phyloP scores from a whole-genome alignment of 1,140 invertebrate genomes.

The Luehdorfia chinensis region DNA sequence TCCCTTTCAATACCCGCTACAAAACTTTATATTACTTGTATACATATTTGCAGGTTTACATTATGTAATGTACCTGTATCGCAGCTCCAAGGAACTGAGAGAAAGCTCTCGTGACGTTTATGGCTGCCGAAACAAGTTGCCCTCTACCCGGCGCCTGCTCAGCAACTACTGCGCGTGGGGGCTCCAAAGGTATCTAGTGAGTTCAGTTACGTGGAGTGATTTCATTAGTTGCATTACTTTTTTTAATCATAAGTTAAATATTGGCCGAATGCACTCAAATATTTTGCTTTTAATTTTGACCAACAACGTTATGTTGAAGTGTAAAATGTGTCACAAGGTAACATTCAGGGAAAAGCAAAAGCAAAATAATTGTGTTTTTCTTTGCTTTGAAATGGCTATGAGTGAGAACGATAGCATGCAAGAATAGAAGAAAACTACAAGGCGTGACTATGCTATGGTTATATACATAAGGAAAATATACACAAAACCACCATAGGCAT shows the following conservation, averaged over 20 bases:
- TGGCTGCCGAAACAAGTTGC: conserved; percentile 82
- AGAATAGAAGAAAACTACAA: not conserved
- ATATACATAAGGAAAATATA: not conserved
- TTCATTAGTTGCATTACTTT: not conserved
- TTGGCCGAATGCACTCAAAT: too few species aligned
- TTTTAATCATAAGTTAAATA: too few species aligned
- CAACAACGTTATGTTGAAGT: too few species aligned
- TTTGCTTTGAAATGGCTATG: too few species aligned
- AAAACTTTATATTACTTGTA: too few species aligned
- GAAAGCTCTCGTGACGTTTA: conserved; percentile 84
- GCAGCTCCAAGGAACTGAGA: conserved; percentile 85
- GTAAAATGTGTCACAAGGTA: not conserved
- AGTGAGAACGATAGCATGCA: too few species aligned
- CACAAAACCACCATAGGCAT: not conserved
- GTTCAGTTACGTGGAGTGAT: conserved; percentile 8
- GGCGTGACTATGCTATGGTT: not conserved
- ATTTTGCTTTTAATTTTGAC: too few species aligned
- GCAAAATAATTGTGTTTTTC: too few species aligned
- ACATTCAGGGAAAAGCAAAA: not conserved
- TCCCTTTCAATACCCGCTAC: too few species aligned
- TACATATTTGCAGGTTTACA: too few species aligned
- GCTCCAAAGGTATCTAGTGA: conserved; percentile 71
- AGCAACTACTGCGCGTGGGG: conserved; percentile 60
- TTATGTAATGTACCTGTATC: conserved; percentile 78
- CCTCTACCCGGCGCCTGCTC: conserved; percentile 73